Conservation (phyloP, 2,888 invertebrate genomes). For the Mythimna ferrago region DNA sequence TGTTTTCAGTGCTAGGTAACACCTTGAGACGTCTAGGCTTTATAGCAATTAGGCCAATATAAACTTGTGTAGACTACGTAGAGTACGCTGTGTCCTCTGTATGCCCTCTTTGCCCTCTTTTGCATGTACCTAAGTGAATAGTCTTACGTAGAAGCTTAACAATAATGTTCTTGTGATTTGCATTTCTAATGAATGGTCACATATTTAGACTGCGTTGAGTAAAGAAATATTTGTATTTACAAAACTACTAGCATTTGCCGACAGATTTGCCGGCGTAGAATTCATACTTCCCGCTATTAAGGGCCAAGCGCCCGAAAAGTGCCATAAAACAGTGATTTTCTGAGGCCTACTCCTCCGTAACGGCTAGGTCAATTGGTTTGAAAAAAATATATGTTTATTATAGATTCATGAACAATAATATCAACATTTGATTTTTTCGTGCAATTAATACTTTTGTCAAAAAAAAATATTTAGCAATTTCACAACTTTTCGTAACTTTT, state of each 20-base stretch:
- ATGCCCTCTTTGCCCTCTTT: constrained; percentile 44
- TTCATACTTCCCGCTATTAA: too few species aligned
- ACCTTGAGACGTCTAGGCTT: constrained; percentile 52
- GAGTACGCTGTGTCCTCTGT: constrained; percentile 38
- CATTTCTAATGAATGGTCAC: constrained; percentile 29
- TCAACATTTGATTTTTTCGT: too few species aligned
- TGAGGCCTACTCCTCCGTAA: too few species aligned
- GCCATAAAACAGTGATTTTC: too few species aligned
- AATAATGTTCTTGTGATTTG: constrained; percentile 25
- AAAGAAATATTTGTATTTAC: background rate
- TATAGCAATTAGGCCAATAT: constrained; percentile 54
- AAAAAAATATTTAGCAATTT: too few species aligned
- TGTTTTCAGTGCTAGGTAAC: constrained; percentile 51
- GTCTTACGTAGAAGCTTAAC: constrained; percentile 18
- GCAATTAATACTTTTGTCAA: too few species aligned
- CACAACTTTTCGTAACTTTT: too few species aligned
- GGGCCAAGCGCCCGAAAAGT: too few species aligned
- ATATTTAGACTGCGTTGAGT: constrained; percentile 3
- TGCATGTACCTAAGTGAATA: constrained; percentile 29
- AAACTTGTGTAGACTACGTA: constrained; percentile 26
- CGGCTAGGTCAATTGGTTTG: too few species aligned
- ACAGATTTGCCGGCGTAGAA: too few species aligned
- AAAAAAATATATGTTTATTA: too few species aligned
- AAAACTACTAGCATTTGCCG: background rate
- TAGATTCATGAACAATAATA: too few species aligned